Percentiles rank a stretch among this genome's conserved stretches.
These are phyloP conservation scores for Nasonia vitripennis DNA, from an alignment of 1,140 invertebrate species.

Conservation along the genomic window DNA sequence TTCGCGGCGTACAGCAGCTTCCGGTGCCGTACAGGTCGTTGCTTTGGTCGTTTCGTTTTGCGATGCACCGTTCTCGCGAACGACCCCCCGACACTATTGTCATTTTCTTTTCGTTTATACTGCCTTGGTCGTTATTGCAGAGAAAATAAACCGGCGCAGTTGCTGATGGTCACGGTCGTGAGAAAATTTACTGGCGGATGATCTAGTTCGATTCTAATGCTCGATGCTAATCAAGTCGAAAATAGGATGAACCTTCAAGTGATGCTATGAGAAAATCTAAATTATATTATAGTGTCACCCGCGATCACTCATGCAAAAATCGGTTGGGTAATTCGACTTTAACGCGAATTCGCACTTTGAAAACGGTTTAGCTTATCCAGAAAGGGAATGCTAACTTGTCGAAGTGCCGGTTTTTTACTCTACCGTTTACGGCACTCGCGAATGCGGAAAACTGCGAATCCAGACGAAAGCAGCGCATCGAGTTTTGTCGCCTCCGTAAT, in stretches of 20 bases:
- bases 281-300: too few relatives aligned
- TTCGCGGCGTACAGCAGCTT: constrained; percentile 2
- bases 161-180: too few relatives aligned
- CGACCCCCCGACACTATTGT: too few relatives aligned
- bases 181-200: too few relatives aligned
- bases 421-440: background rate
- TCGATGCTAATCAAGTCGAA: too few relatives aligned
- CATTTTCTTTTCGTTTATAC: background rate
- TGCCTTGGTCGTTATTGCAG: background rate
- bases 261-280: too few relatives aligned
- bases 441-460: constrained; percentile 23
- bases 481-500: background rate
- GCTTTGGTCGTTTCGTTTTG: background rate
- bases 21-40: background rate
- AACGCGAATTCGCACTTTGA: too few relatives aligned
- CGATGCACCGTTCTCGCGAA: background rate
- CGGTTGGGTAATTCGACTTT: too few relatives aligned
- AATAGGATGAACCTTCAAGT: too few relatives aligned
- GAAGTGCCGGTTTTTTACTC: background rate
- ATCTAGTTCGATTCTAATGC: too few relatives aligned
- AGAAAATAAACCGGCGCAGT: too few relatives aligned
- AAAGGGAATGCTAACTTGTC: background rate
- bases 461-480: constrained; percentile 18
- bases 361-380: background rate
- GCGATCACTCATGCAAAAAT: too few relatives aligned